Evolutionary conservation across 2,888 invertebrate genomes (phyloP), one percentile per base, ranked within the genome.

Genomic region (Silvanus unidentatus): DNA sequence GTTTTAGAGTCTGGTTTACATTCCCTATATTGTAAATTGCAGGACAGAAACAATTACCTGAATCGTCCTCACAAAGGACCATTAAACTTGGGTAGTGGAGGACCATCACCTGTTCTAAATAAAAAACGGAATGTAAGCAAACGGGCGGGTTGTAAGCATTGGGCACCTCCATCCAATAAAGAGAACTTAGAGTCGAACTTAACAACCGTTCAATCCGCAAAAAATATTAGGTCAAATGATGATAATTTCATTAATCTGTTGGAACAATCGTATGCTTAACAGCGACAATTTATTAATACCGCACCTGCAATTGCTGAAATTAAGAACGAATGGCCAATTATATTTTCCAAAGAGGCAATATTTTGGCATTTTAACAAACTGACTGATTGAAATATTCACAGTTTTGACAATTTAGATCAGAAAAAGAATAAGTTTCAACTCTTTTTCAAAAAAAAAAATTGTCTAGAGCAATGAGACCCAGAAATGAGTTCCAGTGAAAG

Each of bases 41-140:
- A 40, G 14, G 56, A 57, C 14, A 38, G 56, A 29, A 53, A 55
- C 36, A 50, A 50, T 39, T 57, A 56, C 38, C 41, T 59, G 11
- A 56, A 57, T 42, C 30, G 58, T 16, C 55, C 53, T 4, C 49
- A 50, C 27, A 55, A 55, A 38, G 14, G 40, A 11, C 42, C 39
- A 40, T 15, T 1, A 16, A 4, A 10, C 16, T n/a, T n/a, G n/a
- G n/a, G n/a, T n/a, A n/a, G n/a, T n/a, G n/a, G n/a, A n/a, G n/a
- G n/a, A n/a, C n/a, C n/a, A n/a, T n/a, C n/a, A n/a, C 22, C 22
- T 5, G 22, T 22, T 22, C 8, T 22, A 22, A 22, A 22, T 22
- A 22, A 22, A 22, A 22, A 22, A 22, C 4, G 4, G 4, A 22
- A 22, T 22, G 4, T 22, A 5, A 22, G 22, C 8, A 3, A 8